Evolutionary conservation across 92 coral and sea anemone species (phyloP).

Genomic region (Virgularia gustaviana): DNA sequence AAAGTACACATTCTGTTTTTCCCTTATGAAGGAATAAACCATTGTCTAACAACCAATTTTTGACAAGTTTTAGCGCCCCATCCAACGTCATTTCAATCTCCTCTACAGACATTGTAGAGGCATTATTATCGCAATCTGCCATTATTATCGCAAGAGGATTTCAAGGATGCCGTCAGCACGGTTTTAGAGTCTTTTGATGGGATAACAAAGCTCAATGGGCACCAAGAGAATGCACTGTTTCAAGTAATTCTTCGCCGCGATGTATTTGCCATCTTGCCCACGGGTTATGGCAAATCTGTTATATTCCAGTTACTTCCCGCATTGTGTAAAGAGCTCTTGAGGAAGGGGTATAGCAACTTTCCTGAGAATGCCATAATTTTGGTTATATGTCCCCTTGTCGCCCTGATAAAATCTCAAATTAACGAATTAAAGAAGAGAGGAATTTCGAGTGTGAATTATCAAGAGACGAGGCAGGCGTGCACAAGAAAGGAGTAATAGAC

Average conservation of each 20-base stretch:
- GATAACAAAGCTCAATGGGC: neutral
- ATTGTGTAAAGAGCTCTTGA: neutral
- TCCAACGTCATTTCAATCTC: neutral
- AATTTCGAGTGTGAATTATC: constrained; percentile 31
- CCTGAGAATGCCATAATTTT: neutral
- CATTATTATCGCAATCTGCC: no score
- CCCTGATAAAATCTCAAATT: constrained; percentile 47
- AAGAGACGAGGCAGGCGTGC: neutral
- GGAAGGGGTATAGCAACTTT: neutral
- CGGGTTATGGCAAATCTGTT: no score
- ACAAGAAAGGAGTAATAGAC: constrained; percentile 33
- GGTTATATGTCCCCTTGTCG: constrained; percentile 47
- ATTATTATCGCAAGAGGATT: no score
- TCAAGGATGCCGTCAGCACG: neutral
- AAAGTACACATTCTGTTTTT: no score
- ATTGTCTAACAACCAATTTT: neutral
- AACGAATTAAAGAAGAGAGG: constrained; percentile 46
- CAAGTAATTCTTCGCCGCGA: neutral
- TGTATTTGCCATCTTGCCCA: neutral
- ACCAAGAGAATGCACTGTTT: neutral
- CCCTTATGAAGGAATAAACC: neutral
- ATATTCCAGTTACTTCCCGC: neutral
- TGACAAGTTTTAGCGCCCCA: neutral
- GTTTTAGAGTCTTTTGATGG: neutral
- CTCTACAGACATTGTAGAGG: neutral